phyloP scores from a whole-genome alignment of 2,888 invertebrate genomes.

The Ischnura elegans region DNA sequence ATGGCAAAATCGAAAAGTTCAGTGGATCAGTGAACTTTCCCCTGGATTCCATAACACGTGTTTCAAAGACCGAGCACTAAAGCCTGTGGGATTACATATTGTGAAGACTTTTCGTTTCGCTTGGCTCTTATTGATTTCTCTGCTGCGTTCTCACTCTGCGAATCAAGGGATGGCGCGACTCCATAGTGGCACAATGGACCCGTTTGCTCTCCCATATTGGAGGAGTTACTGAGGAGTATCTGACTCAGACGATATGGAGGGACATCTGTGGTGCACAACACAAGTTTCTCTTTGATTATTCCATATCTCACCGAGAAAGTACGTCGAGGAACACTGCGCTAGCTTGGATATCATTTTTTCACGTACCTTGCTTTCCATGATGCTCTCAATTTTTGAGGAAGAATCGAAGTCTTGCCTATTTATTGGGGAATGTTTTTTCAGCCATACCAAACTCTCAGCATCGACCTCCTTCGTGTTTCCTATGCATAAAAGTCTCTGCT shows the following conservation, averaged over 20 bases:
- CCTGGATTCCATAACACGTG: neutral
- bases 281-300: neutral
- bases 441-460: too few species aligned
- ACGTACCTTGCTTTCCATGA: neutral
- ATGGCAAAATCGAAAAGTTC: neutral
- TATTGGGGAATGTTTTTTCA: too few species aligned
- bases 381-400: neutral
- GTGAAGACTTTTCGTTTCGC: neutral
- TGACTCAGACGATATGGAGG: neutral
- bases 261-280: neutral
- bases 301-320: neutral
- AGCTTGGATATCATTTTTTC: neutral
- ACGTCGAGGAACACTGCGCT: neutral
- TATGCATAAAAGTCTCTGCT: too few species aligned
- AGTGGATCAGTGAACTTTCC: neutral
- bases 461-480: too few species aligned
- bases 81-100: neutral
- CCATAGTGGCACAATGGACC: neutral
- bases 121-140: neutral
- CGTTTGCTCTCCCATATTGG: neutral
- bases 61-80: neutral
- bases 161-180: neutral
- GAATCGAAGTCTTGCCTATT: too few species aligned
- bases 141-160: neutral
- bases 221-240: neutral